Evolutionary conservation across 2,797 vertebrate species (phyloP).

Genomic region (Esox masquinongy): DNA sequence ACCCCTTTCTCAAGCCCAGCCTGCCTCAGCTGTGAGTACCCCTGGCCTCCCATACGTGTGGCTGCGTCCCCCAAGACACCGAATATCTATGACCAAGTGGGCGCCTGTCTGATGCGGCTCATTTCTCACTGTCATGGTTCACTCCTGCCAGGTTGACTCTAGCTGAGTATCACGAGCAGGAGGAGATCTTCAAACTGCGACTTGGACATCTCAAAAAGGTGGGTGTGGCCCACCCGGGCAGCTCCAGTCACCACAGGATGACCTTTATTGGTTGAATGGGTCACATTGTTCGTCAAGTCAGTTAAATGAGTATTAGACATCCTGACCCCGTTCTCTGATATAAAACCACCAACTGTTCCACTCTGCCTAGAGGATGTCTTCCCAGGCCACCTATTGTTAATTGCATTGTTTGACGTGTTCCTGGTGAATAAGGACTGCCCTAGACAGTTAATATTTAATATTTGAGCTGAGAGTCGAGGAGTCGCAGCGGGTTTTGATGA

Average conservation of each 20-base stretch:
- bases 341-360: background rate
- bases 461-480: slow-evolving; percentile 41
- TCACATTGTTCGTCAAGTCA: slow-evolving; percentile 2
- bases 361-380: slow-evolving; percentile 9
- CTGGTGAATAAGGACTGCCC: slow-evolving; percentile 34
- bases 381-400: slow-evolving; percentile 18
- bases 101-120: background rate
- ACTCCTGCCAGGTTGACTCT: slow-evolving; percentile 83
- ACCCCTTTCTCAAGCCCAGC: slow-evolving; percentile 98
- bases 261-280: background rate
- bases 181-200: slow-evolving; percentile 99
- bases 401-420: slow-evolving; percentile 47
- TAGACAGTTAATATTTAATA: slow-evolving; percentile 61
- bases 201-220: slow-evolving; percentile 99
- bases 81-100: background rate
- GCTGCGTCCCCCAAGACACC: background rate
- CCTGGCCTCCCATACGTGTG: background rate
- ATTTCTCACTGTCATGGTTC: background rate
- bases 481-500: slow-evolving; percentile 56
- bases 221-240: slow-evolving; percentile 35
- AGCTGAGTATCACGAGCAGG: slow-evolving; percentile 98
- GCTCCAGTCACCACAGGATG: background rate
- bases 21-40: slow-evolving; percentile 93
- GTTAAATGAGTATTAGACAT: background rate
- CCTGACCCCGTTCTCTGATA: background rate